Base-by-base conservation (phyloP, 2,797 vertebrate species). In the Danio albolineatus region DNA sequence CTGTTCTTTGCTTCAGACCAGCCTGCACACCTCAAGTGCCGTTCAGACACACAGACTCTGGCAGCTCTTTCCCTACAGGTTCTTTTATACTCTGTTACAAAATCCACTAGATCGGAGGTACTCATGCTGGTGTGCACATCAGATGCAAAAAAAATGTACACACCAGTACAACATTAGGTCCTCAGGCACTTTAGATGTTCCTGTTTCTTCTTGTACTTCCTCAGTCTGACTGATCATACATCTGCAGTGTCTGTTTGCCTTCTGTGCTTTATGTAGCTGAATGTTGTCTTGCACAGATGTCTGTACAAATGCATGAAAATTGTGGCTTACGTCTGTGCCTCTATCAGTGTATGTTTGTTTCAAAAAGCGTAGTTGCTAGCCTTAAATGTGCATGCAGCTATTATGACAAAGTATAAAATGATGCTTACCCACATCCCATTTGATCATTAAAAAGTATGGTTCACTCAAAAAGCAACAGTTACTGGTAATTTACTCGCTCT, bases 21-120 rank as follows among this genome's bases (percentile, higher is more conserved):
- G 60, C 71, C 56, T 64, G 54, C 46, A 78, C 60, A 72, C 83
- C 85, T 65, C 67, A 84, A 84, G 83, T 84, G 83, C 81, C 72
- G 53, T 77, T 73, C 5, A 17, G 71, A 59, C 39, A 78, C 43
- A 49, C 46, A 44, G 60, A 59, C 28, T 60, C n/a, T 41, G 14
- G 60, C 21, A 79, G 53, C 76, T 76, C 59, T 61, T 73, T 43
- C n/a, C 13, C n/a, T 71, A 17, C 41, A 17, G 44, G 7, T 57
- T 54, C 10, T 51, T 43, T 44, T 19, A 4, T 36, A 53, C 67
- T 57, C 13, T 59, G 43, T 41, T 60, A 21, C 43, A 49, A 64
- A 57, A 48, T 14, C 41, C 41, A 13, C 12, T n/a, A 48, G 46
- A 41, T 38, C 21, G 39, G 13, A 46, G 38, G 5, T n/a, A 56